phyloP scores from a whole-genome alignment of 2,113 vertebrate species.

The Pollimyrus isidori region DNA sequence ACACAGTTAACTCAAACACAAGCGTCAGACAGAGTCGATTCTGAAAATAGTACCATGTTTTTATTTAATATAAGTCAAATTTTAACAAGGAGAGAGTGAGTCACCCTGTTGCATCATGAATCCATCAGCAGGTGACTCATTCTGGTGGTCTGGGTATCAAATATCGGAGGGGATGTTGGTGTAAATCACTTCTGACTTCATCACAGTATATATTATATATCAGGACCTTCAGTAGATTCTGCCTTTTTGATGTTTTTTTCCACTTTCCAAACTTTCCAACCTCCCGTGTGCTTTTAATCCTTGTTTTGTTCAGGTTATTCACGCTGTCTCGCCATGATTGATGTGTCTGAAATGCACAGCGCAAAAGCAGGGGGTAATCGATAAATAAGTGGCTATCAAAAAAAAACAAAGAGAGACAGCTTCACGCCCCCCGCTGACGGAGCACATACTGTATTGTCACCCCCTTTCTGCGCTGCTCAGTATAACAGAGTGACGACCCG shows the following conservation, averaged over 20 bases:
- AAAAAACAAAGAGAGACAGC: conserved; percentile 2
- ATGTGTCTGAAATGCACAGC: neutral
- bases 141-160: neutral
- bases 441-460: neutral
- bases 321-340: neutral
- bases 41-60: neutral
- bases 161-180: neutral
- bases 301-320: neutral
- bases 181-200: neutral
- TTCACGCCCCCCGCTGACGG: neutral
- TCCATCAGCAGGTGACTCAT: neutral
- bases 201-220: neutral
- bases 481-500: neutral
- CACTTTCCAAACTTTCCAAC: neutral
- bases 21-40: neutral
- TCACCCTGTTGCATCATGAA: neutral
- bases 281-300: neutral
- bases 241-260: neutral
- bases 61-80: neutral
- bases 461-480: neutral
- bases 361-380: conserved; percentile 6
- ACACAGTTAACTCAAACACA: neutral
- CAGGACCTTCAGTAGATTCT: neutral
- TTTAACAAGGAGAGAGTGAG: neutral
- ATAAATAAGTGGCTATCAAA: conserved; percentile 13